Evolutionary conservation across 2,888 invertebrate genomes (phyloP), one percentile per base, ranked within the genome.

Genomic region (Heliconius charithonia): DNA sequence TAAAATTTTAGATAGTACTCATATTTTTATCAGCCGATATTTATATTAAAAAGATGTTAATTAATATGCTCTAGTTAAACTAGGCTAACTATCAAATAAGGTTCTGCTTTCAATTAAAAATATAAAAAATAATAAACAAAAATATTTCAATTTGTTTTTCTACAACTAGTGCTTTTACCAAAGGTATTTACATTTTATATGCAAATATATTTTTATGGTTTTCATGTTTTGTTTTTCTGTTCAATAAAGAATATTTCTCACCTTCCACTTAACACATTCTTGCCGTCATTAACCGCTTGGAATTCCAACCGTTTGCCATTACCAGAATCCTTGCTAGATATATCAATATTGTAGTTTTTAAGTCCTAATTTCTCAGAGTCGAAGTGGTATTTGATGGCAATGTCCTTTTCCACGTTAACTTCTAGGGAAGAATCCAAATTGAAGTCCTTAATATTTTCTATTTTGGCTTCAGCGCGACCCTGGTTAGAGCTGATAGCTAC

Each of bases 211-310:
- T 51, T 51, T 51, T 19, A 51, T 51, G 19, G 19, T 51, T 51
- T 19, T 51, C 3, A 2, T 51, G 51, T 51, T 7, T 19, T 51
- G 19, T 51, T 51, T 51, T 19, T 51, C 51, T 51, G 51, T 51
- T 19, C 51, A 51, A 13, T 27, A 45, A 25, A 45, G 12, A 3
- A 70, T 45, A 27, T 51, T 70, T 19, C 66, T 75, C 87, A 96
- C 96, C 95, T 96, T 95, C 98, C 97, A 85, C 96, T 96, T 3
- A 97, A 85, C 13, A 97, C 87, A 76, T 96, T 96, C 85, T 97
- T 96, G 79, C 96, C 96, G 6, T 95, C 96, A 72, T 96, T 96
- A 51, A 96, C 96, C 0, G 96, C 95, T 2, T 93, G 91, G 85
- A 97, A 95, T 80, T 96, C 95, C 77, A 98, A 92, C 12, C 95